Evolutionary conservation across 2,797 vertebrate species (phyloP), one percentile per base, ranked within the genome.

Genomic region (Falco cherrug): DNA sequence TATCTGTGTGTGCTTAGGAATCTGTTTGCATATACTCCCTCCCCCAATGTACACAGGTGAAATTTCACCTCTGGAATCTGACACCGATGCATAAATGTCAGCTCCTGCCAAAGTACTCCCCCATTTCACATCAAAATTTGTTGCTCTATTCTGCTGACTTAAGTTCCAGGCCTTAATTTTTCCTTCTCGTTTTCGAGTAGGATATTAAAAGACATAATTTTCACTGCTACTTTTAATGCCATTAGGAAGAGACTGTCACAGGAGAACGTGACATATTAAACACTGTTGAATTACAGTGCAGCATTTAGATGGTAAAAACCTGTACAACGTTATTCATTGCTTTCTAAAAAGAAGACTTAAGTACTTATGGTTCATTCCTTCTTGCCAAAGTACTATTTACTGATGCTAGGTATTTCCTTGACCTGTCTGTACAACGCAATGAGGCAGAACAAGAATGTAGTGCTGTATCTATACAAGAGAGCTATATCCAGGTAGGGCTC

Each of bases 31-130:
- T 48, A 22, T 47, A 37, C 45, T 89, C 43, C 41, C 13, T 81
- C 26, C 33, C 7, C 1, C 35, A 57, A 5, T 8, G 26, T 43
- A 37, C 0, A 0, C 2, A 88, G 90, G 37, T 94, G 83, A 85
- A 89, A 81, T 86, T 90, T 87, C 87, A 94, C 39, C 89, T 81
- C 54, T 94, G 80, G 76, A 87, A 93, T 82, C 63, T 43, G 87
- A 87, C 70, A 65, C 63, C 20, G 33, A 15, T 57, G 11, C 43
- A 84, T 76, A 54, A 93, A 84, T 89, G 89, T 26, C 61, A 86
- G 16, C 9, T 76, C 26, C 17, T 31, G 84, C 33, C n/a, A 41
- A 60, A 88, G n/a, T 18, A 22, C 3, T 9, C 5, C 5, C 0
- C 26, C 6, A 16, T 63, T 71, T 71, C 57, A 39, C 24, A 33